A percentile compares a stretch with the other conserved stretches of the same genome.
These are phyloP conservation scores for Mesitornis unicolor DNA, from an alignment of 2,113 vertebrate genomes.

Conservation along the genomic window DNA sequence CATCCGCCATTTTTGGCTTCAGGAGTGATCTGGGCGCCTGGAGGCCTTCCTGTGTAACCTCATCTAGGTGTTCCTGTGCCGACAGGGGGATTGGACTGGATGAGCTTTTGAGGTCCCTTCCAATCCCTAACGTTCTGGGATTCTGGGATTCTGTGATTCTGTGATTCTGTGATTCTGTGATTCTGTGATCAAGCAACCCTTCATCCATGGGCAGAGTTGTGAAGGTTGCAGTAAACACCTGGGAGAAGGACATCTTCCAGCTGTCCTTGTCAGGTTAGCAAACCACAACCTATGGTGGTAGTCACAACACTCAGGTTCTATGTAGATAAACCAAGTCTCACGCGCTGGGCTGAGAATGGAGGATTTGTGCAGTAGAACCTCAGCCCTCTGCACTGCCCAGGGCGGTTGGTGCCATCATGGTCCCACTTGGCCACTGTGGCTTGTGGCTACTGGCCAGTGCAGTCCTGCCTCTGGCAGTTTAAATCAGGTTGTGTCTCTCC, in stretches of 20 bases:
- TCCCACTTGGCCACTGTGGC: neutral
- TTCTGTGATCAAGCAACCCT: neutral
- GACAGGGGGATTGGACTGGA: too few relatives aligned
- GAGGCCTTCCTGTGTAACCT: too few relatives aligned
- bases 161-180: too few relatives aligned
- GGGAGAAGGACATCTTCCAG: neutral
- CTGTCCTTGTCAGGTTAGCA: neutral
- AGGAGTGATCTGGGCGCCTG: too few relatives aligned
- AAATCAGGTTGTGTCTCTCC: neutral
- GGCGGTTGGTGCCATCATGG: neutral
- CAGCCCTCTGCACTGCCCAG: neutral
- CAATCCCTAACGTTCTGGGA: too few relatives aligned
- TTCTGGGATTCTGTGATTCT: too few relatives aligned
- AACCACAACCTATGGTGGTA: rapidly evolving
- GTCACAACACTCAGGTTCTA: neutral
- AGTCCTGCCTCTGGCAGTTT: neutral
- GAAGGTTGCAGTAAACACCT: neutral
- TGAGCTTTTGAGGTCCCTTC: too few relatives aligned
- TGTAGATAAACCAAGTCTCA: neutral
- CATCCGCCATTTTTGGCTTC: neutral
- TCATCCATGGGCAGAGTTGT: neutral
- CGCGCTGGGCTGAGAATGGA: neutral
- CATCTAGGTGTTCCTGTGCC: too few relatives aligned
- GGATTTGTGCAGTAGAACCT: neutral
- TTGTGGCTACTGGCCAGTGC: neutral